phyloP scores from a whole-genome alignment of 2,113 vertebrate species.

The Uria aalge region DNA sequence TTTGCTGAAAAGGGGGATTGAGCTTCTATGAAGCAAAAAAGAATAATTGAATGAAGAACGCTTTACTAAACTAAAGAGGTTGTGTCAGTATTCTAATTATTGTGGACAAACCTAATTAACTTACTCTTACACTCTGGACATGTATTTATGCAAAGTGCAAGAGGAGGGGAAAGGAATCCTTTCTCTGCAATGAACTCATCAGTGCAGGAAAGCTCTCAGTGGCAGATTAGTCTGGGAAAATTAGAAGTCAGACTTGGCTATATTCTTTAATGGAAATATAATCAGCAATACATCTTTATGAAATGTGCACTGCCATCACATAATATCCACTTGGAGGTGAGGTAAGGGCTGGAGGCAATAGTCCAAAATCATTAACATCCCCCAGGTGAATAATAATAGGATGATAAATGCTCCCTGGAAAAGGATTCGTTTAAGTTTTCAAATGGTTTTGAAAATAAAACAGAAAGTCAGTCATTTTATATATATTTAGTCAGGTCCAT shows the following conservation, averaged over 20 bases:
- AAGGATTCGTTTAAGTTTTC: constrained; percentile 65
- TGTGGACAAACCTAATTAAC: constrained; percentile 1
- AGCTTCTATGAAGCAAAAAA: background rate
- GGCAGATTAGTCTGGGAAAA: constrained; percentile 58
- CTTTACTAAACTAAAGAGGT: background rate
- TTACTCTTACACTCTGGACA: background rate
- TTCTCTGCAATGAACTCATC: constrained; percentile 26
- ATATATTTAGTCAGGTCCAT: constrained; percentile 53
- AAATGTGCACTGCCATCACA: constrained; percentile 51
- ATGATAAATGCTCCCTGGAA: constrained; percentile 65
- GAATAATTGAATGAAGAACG: background rate
- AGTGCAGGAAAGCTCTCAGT: constrained; percentile 16
- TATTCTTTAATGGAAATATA: constrained; percentile 76
- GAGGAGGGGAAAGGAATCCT: background rate
- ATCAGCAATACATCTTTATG: constrained; percentile 72
- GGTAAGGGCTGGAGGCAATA: constrained; percentile 63
- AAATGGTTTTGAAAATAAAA: constrained; percentile 71
- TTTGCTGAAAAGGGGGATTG: background rate
- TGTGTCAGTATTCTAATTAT: background rate
- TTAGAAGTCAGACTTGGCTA: constrained; percentile 65
- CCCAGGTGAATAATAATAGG: constrained; percentile 62
- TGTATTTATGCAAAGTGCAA: background rate
- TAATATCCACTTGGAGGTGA: constrained; percentile 65
- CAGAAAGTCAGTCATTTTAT: constrained; percentile 66
- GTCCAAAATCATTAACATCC: constrained; percentile 72